phyloP scores from a whole-genome alignment of 2,113 vertebrate genomes.

The Antigone vipio region DNA sequence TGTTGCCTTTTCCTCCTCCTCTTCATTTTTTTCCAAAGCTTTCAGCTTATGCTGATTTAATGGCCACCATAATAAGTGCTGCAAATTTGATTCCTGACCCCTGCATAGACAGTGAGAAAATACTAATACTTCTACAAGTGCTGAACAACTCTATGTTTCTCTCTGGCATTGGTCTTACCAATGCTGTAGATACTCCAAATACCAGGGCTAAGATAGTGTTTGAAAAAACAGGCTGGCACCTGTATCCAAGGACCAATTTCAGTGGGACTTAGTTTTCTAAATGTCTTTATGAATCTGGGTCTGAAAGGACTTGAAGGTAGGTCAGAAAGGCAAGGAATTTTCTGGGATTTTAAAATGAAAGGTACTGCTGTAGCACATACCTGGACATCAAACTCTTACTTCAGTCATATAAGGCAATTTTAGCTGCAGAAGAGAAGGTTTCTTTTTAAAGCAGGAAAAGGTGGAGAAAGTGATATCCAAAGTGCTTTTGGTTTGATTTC shows the following conservation, averaged over 20 bases:
- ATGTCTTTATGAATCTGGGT: neutral
- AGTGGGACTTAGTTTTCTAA: neutral
- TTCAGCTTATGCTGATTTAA: neutral
- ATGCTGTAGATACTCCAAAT: neutral
- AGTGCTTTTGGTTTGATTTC: neutral
- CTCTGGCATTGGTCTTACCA: neutral
- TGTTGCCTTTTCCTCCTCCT: neutral
- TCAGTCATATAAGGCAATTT: neutral
- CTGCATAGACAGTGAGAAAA: neutral
- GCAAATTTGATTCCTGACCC: neutral
- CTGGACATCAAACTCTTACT: neutral
- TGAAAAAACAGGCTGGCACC: neutral
- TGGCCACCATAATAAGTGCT: neutral
- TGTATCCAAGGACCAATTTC: neutral
- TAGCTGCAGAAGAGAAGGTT: neutral
- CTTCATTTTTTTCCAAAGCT: neutral
- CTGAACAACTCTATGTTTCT: neutral
- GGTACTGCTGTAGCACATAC: neutral
- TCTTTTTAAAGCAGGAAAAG: neutral
- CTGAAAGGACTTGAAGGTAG: neutral
- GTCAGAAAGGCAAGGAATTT: neutral
- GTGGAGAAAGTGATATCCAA: neutral
- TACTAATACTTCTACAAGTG: neutral
- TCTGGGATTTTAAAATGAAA: conserved; percentile 6
- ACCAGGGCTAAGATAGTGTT: neutral